Evolutionary conservation across 2,888 invertebrate genomes (phyloP), one percentile per base, ranked within the genome.

Genomic region (Ecliptopera silaceata): DNA sequence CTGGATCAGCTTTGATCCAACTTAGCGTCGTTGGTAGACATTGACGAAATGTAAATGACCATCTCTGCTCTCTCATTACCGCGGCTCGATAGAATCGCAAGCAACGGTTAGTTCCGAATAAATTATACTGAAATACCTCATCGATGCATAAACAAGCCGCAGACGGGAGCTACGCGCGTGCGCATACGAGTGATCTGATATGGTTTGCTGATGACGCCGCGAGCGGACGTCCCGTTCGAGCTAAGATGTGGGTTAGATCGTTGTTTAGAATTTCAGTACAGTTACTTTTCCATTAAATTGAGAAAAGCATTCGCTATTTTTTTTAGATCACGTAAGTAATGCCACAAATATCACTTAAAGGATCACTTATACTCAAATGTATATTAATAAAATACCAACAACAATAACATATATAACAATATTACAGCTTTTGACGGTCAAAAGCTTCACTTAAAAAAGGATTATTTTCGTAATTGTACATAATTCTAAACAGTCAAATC

Each of bases 81-180:
- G 12, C 42, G 26, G 12, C 17, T 11, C n/a, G 52, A 58, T 58
- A 53, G 52, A 53, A 58, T 49, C 48, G n/a, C 31, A 31, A 20
- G 43, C 48, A 57, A 57, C 52, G 57, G 41, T 41, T n/a, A 36
- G 36, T 57, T 57, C 52, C 48, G 52, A 47, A 58, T 58, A 58
- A 58, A 58, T 58, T 58, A 58, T 20, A 34, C 34, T 45, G 39
- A 38, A 52, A 48, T 54, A 47, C 42, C 44, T 53, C 48, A 53
- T 58, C 47, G 32, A 48, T 48, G 48, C 55, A 54, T 55, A 54
- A 54, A 48, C 45, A 36, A 48, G 42, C 11, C 36, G 41, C 5
- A 20, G 45, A 52, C 46, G 39, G 48, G 41, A 42, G 34, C 46
- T 41, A 53, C 39, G 47, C 46, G 42, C 38, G 34, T 6, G 31